Conservation (phyloP, 2,797 vertebrate species). For the Bradypodion pumilum region DNA sequence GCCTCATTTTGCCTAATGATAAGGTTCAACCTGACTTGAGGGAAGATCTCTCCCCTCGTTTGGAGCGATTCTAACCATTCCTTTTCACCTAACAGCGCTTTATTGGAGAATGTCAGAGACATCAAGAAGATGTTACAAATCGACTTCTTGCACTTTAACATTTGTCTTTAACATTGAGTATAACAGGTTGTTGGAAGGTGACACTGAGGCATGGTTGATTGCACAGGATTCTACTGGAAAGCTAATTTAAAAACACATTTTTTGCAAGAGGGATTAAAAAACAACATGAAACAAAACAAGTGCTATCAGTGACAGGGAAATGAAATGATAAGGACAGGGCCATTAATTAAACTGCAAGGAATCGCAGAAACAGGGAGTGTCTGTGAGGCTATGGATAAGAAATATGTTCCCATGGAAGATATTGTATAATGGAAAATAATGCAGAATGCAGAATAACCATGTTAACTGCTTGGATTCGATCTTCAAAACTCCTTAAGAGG, state of each 20-base stretch:
- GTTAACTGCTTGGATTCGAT: neutral
- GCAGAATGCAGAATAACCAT: neutral
- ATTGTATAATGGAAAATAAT: no score
- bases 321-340: constrained; percentile 37
- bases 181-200: constrained; percentile 34
- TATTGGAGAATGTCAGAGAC: constrained; percentile 28
- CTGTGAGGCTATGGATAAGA: neutral
- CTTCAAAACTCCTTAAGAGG: neutral
- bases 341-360: constrained; percentile 39
- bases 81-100: constrained; percentile 10
- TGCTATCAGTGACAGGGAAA: constrained; percentile 35
- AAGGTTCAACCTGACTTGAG: neutral
- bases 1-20: neutral
- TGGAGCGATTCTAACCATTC: neutral
- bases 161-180: constrained; percentile 52
- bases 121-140: constrained; percentile 40
- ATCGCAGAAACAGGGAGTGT: neutral
- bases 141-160: constrained; percentile 35
- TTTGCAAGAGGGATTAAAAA: constrained; percentile 15
- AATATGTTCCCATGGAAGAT: neutral
- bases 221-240: constrained; percentile 34
- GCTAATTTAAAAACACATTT: constrained; percentile 33
- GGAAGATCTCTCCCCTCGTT: neutral
- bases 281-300: neutral
- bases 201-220: constrained; percentile 50